Conservation (phyloP, 2,888 invertebrate genomes). For the Formica aserva region DNA sequence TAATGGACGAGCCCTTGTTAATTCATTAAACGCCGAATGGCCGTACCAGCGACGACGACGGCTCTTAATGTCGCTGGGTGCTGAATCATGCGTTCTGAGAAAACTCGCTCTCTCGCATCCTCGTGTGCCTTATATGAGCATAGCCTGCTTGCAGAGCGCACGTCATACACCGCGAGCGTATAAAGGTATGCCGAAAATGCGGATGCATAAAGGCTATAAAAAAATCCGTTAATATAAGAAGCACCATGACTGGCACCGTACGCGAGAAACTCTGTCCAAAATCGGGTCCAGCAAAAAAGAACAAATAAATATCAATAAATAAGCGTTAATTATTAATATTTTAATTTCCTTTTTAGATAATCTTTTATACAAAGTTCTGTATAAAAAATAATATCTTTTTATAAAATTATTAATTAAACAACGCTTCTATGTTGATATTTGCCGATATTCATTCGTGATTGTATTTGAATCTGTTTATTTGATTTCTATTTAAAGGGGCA, state of each 20-base stretch:
- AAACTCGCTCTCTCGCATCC: slow-evolving; percentile 35
- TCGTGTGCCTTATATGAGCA: slow-evolving; percentile 44
- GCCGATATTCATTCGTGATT: neutral
- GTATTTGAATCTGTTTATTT: neutral
- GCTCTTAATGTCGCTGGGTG: slow-evolving; percentile 37
- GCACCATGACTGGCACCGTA: neutral
- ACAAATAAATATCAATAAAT: neutral
- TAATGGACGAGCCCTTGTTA: slow-evolving; percentile 55
- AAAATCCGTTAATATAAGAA: slow-evolving; percentile 26
- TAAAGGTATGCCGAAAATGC: slow-evolving; percentile 38
- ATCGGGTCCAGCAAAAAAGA: neutral
- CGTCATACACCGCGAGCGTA: slow-evolving; percentile 15
- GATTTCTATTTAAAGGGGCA: neutral
- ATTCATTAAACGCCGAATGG: slow-evolving; percentile 52
- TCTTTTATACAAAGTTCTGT: neutral
- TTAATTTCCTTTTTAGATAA: neutral
- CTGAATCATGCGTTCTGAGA: slow-evolving; percentile 52
- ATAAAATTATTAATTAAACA: neutral
- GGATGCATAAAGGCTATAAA: slow-evolving; percentile 15
- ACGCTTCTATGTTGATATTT: neutral
- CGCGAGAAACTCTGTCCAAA: neutral
- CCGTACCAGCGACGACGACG: slow-evolving; percentile 27
- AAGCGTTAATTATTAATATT: neutral
- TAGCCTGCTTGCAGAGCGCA: neutral
- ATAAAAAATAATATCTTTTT: neutral